Evolutionary conservation across 2,888 invertebrate species (phyloP).

Genomic region (Stenolophus ochropezus): DNA sequence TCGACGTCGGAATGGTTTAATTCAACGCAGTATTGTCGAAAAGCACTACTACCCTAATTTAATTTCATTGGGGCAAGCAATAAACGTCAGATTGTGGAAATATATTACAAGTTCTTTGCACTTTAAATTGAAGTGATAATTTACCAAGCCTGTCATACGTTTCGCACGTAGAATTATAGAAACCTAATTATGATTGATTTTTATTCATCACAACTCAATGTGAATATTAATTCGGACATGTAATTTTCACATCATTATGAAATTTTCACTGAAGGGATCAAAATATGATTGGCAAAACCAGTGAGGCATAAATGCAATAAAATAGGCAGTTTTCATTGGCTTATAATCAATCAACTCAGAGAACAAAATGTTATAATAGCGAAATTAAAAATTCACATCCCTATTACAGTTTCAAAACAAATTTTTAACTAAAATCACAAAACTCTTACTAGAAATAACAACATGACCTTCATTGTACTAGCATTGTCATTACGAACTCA

Average conservation of each 20-base stretch:
- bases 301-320: neutral
- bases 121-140: neutral
- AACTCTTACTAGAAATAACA: too few species aligned
- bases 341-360: neutral
- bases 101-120: neutral
- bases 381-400: neutral
- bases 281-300: neutral
- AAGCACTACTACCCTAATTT: neutral
- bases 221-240: neutral
- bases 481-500: too few species aligned
- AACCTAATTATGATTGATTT: neutral
- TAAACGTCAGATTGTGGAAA: neutral
- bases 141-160: neutral
- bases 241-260: neutral
- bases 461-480: too few species aligned
- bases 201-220: neutral
- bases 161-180: neutral
- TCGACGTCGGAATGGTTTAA: neutral
- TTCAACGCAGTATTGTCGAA: neutral
- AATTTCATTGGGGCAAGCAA: neutral
- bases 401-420: too few species aligned
- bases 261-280: neutral
- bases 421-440: too few species aligned
- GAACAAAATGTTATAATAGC: neutral
- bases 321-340: neutral